Conservation (phyloP, 2,888 invertebrate species). For the Laspeyria flexula region DNA sequence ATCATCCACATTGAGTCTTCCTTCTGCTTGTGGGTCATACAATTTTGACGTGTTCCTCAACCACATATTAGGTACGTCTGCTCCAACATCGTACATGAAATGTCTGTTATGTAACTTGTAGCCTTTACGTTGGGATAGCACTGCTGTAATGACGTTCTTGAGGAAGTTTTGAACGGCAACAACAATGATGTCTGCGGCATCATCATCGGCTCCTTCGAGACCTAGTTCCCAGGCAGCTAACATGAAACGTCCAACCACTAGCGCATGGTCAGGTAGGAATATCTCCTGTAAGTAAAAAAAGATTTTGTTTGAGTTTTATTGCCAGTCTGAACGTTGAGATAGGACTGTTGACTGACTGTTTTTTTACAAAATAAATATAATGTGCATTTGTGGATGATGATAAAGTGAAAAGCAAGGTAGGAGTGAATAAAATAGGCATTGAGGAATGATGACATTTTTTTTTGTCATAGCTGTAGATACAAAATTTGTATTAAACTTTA, state of each 20-base stretch:
- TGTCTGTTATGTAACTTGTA: conserved; percentile 90
- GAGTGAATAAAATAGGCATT: no score
- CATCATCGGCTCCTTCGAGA: conserved; percentile 93
- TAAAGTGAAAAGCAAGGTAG: no score
- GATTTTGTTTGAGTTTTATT: no score
- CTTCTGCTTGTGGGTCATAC: conserved; percentile 87
- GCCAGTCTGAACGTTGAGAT: no score
- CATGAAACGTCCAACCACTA: conserved; percentile 93
- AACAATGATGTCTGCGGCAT: conserved; percentile 93
- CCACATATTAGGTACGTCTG: conserved; percentile 92
- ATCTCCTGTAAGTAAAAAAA: conserved; percentile 87
- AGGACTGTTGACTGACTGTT: no score
- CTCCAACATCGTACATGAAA: conserved; percentile 93
- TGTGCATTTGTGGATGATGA: no score
- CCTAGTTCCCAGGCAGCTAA: conserved; percentile 96
- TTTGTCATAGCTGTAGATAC: no score
- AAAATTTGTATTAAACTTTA: no score
- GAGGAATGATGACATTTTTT: no score
- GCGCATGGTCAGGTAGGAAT: conserved; percentile 93
- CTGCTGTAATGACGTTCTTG: conserved; percentile 92
- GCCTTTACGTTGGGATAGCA: conserved; percentile 92
- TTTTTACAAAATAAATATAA: no score
- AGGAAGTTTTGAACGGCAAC: conserved; percentile 92
- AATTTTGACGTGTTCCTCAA: conserved; percentile 90
- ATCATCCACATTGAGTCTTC: conserved; percentile 85